Evolutionary conservation across 2,888 invertebrate genomes (phyloP), one percentile per base, ranked within the genome.

Genomic region (Punctoribates punctum): DNA sequence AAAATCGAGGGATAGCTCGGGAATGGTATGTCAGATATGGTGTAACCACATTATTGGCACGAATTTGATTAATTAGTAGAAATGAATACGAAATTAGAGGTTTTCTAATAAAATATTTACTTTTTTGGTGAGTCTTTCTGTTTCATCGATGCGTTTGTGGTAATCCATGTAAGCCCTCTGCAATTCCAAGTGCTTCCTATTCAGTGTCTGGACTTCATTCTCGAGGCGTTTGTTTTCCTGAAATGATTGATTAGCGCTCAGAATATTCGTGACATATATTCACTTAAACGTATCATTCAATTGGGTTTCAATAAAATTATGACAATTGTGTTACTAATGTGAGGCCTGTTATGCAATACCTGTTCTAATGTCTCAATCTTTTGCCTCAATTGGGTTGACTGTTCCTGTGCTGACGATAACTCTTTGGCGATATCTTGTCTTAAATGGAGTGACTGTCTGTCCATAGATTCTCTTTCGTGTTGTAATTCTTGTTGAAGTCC

Each of bases 401-500:
- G 90, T 11, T 88, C 88, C 80, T 89, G 89, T 0, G 91, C 86
- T 0, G 84, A 84, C 70, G 87, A 86, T 9, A 91, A 85, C 81
- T 90, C 89, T 11, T 86, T 85, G 81, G 92, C 90, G 2, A 93
- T 80, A 20, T 80, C 80, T 60, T 81, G 79, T 60, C 81, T 81
- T 38, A 82, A 85, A 0, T 86, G 80, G 11, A 81, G 81, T 84
- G 80, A 86, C 83, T 81, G 89, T 38, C 85, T 85, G 1, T 88
- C 85, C 80, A 89, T 86, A 65, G 90, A 88, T 81, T 94, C 94
- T 46, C 91, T 89, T 82, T 95, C 95, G 23, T 86, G 85, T 1
- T 88, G 87, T 79, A 89, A 86, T 78, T 92, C 91, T 65, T 87
- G 86, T 8, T 90, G 89, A 15, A 92, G 83, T 62, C 88, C 88